A percentile compares a stretch with the other conserved stretches of the same genome.
phyloP scores from a whole-genome alignment of 2,797 vertebrate species.

The Acomys russatus region DNA sequence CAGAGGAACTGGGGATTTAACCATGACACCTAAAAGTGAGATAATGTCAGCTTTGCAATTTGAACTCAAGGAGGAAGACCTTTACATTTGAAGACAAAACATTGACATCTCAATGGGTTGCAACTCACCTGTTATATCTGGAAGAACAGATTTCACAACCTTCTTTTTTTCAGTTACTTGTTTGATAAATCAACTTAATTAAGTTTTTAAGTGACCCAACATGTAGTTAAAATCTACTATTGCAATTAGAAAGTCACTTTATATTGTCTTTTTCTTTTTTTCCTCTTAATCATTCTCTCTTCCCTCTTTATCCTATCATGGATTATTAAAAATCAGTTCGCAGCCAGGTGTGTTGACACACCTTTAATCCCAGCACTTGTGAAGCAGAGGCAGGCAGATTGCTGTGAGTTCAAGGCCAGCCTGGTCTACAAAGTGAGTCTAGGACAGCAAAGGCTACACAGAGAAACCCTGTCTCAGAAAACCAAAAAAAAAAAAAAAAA shows the following conservation, averaged over 20 bases:
- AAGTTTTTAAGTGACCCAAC: neutral
- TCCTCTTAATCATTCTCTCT: accelerated
- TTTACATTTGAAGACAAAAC: neutral
- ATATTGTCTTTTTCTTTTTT: neutral
- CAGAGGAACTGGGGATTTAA: neutral
- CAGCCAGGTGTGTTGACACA: no score
- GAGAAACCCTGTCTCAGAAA: no score
- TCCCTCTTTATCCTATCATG: neutral
- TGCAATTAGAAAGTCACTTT: neutral
- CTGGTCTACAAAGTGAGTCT: no score
- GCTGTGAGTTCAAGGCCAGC: no score
- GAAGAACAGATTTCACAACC: neutral
- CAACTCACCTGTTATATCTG: neutral
- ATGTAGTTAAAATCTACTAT: neutral
- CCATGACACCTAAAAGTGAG: neutral
- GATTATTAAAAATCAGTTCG: neutral
- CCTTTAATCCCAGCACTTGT: no score
- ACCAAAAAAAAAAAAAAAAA: no score
- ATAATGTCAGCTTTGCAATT: neutral
- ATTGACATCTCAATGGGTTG: neutral
- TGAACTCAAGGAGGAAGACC: neutral
- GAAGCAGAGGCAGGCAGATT: no score
- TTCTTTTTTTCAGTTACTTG: neutral
- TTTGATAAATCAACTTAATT: neutral
- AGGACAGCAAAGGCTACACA: no score